Percentiles rank a stretch among this genome's conserved stretches.
These are phyloP conservation scores for Drosophila borealis DNA, from an alignment of 2,888 invertebrate genomes.

Conservation along the genomic window DNA sequence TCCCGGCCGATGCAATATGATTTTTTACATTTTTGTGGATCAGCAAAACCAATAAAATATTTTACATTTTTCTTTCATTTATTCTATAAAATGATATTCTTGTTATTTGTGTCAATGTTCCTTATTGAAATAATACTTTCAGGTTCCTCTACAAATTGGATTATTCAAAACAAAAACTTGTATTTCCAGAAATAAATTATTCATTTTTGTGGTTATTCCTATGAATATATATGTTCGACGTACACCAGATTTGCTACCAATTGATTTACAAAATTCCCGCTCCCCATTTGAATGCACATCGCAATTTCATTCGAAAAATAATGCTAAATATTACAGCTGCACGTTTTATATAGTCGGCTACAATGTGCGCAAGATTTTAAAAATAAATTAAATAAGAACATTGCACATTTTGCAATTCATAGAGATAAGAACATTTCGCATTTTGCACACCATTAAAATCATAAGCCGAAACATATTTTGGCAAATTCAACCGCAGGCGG, in stretches of 20 bases:
- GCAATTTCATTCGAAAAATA: neutral
- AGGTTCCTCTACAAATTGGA: too few relatives aligned
- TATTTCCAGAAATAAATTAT: neutral
- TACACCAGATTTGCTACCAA: neutral
- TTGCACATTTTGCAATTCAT: neutral
- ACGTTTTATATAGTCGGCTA: neutral
- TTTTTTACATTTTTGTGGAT: too few relatives aligned
- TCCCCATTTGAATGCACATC: neutral
- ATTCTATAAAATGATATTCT: neutral
- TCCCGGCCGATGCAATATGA: constrained; percentile 74
- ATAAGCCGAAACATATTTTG: constrained; percentile 46
- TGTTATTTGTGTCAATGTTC: neutral
- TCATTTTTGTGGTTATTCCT: neutral
- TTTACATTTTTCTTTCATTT: too few relatives aligned
- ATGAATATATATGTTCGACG: neutral
- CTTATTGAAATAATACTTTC: neutral
- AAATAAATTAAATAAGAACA: constrained; percentile 3
- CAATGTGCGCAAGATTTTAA: neutral
- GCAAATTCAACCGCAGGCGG: constrained; percentile 19
- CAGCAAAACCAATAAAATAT: neutral
- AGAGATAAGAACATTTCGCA: neutral
- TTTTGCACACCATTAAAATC: constrained; percentile 11
- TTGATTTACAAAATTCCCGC: neutral
- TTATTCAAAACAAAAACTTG: neutral
- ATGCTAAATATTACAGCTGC: constrained; percentile 3